These are phyloP conservation scores for Vimba vimba DNA, from an alignment of 2,113 vertebrate species.

Conservation along the genomic window DNA sequence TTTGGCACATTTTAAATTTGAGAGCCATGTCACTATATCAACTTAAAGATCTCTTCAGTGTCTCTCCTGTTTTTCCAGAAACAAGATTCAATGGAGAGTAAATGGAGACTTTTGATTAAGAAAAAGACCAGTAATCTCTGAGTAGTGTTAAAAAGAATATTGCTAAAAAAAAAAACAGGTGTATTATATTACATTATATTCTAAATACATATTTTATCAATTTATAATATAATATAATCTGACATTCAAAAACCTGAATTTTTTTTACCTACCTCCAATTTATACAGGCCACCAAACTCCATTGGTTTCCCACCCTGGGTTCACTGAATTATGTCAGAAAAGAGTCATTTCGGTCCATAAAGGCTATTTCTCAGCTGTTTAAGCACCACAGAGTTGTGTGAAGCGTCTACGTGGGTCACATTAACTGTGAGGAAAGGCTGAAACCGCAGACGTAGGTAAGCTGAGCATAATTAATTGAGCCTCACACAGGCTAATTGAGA, in stretches of 20 bases:
- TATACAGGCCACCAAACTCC: background rate
- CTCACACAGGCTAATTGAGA: conserved; percentile 88
- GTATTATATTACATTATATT: no score
- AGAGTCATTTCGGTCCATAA: background rate
- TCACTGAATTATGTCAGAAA: conserved; percentile 5
- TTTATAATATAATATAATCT: background rate
- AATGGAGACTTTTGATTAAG: background rate
- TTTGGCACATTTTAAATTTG: no score
- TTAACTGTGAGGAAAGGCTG: conserved; percentile 21
- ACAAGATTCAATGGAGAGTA: background rate
- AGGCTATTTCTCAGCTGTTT: conserved; percentile 24
- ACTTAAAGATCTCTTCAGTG: background rate
- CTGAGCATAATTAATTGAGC: conserved; percentile 83
- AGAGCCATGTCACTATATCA: background rate
- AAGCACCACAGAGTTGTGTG: background rate
- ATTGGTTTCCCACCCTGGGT: background rate
- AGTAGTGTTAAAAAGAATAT: background rate
- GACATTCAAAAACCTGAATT: background rate
- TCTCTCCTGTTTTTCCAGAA: background rate
- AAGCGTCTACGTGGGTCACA: conserved; percentile 33
- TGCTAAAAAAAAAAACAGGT: no score
- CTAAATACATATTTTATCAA: background rate
- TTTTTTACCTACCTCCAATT: background rate
- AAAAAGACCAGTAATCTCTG: background rate
- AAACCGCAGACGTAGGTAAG: conserved; percentile 61